These are phyloP conservation scores for Drosophila cognata DNA, from an alignment of 2,888 invertebrate species.

Conservation along the genomic window DNA sequence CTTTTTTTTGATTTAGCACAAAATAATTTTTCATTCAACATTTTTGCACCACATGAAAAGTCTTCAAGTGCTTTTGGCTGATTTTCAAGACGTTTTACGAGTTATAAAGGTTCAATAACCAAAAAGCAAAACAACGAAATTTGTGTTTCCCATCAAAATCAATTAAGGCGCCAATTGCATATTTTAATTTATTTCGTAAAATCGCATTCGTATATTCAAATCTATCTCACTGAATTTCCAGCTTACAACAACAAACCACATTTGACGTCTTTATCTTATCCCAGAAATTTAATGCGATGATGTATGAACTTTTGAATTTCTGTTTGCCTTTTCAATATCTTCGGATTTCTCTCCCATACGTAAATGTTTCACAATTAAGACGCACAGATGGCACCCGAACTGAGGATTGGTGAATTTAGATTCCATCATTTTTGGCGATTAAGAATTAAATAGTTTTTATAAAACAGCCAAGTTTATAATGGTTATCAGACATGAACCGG, in stretches of 20 bases:
- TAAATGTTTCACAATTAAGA: conserved; percentile 21
- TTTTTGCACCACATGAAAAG: conserved; percentile 72
- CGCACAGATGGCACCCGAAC: conserved; percentile 52
- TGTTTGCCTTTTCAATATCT: conserved; percentile 27
- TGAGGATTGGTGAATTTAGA: conserved; percentile 7
- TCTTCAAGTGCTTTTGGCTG: conserved; percentile 55
- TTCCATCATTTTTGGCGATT: background rate
- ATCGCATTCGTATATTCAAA: conserved; percentile 45
- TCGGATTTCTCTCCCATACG: conserved; percentile 26
- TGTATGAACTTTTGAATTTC: conserved; percentile 82
- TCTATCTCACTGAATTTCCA: conserved; percentile 25
- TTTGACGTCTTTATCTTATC: conserved; percentile 83
- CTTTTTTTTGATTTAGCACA: background rate
- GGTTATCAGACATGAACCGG: background rate
- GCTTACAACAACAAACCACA: conserved; percentile 36
- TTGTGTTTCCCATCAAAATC: conserved; percentile 70
- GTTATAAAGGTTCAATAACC: conserved; percentile 68
- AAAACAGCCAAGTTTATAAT: background rate
- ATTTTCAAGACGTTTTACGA: conserved; percentile 29
- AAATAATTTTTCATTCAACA: conserved; percentile 52
- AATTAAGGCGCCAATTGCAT: conserved; percentile 77
- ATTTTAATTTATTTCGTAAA: conserved; percentile 55
- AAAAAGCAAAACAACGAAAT: conserved; percentile 49
- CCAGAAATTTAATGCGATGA: conserved; percentile 83
- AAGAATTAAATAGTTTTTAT: background rate